Evolutionary conservation across 2,888 invertebrate genomes (phyloP), one percentile per base, ranked within the genome.

Genomic region (Thyatira batis): DNA sequence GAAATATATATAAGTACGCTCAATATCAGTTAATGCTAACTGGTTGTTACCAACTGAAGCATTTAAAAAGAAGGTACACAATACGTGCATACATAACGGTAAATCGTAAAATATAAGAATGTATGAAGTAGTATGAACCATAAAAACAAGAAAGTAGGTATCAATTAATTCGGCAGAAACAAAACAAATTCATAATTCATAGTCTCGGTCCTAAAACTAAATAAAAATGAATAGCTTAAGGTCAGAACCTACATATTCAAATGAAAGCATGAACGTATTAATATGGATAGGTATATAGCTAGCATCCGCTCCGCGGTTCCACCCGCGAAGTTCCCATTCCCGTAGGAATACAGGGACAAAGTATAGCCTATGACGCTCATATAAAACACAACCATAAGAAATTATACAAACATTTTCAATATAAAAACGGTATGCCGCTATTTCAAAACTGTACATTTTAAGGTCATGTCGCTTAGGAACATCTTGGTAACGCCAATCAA

Each of bases 361-460:
- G n/a, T n/a, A n/a, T n/a, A n/a, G n/a, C n/a, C n/a, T n/a, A n/a
- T n/a, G n/a, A n/a, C n/a, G n/a, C n/a, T n/a, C n/a, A 39, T 39
- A 39, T 13, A 39, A 39, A 39, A 49, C 45, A 63, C 63, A 67
- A 67, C 57, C 56, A 56, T 52, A 55, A 50, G 30, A 28, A 57
- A 46, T 54, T 56, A 57, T 61, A 62, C 54, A 61, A 62, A 51
- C 48, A 27, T 60, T 67, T 63, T 55, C 58, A 60, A 60, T 66
- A 64, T 50, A 55, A 3, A 48, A 4, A 49, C 52, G 45, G 56
- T 55, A 54, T 53, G 57, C 60, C 57, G 51, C 51, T 57, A 67
- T 69, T 67, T 60, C 56, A 62, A 60, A 71, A 71, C 59, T 58
- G 58, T 51, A 60, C 53, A 69, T 60, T 71, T 73, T 66, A 58